Conservation (phyloP, 2,797 vertebrate genomes). For the Chloroceryle amazona region DNA sequence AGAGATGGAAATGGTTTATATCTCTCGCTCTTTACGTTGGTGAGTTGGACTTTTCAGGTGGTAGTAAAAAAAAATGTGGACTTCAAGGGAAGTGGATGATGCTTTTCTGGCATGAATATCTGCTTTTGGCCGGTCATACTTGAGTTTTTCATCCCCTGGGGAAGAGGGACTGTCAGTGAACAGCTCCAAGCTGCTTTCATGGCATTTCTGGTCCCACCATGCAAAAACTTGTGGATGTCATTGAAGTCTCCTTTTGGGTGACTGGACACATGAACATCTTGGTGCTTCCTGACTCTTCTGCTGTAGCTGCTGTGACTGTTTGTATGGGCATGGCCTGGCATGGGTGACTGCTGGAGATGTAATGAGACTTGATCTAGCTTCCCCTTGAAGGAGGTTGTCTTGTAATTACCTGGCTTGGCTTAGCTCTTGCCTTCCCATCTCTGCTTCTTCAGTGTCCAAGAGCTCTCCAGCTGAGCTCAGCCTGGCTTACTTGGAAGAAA, state of each 20-base stretch:
- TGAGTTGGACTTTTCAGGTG: neutral
- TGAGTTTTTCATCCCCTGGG: accelerated
- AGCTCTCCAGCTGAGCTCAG: neutral
- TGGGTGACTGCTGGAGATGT: neutral
- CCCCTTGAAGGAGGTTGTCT: neutral
- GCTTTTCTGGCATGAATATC: neutral
- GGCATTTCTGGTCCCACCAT: neutral
- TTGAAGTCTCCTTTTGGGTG: neutral
- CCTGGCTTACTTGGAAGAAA: neutral
- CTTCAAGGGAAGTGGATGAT: neutral
- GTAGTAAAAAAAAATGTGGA: accelerated
- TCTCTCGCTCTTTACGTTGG: neutral
- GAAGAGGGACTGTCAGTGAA: neutral
- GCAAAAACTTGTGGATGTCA: neutral
- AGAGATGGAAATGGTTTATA: neutral
- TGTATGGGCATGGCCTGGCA: neutral
- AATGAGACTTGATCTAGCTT: neutral
- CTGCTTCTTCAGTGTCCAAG: neutral
- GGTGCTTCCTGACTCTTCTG: neutral
- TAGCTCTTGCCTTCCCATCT: neutral
- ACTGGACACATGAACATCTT: accelerated
- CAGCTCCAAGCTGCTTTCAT: neutral
- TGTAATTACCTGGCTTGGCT: neutral
- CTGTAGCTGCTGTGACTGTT: neutral
- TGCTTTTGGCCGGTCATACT: neutral